Base-by-base conservation (phyloP, 2,888 invertebrate species). In the Autographa pulchrina region DNA sequence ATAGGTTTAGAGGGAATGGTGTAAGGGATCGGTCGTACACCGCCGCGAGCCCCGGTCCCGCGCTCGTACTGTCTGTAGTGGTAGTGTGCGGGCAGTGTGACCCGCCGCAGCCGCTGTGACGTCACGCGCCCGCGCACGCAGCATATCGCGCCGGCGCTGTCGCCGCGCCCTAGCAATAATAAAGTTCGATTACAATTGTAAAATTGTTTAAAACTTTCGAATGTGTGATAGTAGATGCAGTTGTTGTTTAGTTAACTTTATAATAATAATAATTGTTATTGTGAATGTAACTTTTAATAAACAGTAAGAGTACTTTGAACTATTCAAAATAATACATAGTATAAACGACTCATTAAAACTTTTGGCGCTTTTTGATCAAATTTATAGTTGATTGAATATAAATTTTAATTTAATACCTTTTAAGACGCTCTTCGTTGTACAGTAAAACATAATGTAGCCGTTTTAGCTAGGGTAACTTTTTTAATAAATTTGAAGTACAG, bases 141-240 rank as follows among this genome's bases (percentile, higher is more conserved):
- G 87, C 92, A 91, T 91, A 91, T 92, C 92, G 91, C 90, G 91
- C 90, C 90, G 88, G 88, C 78, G 89, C 88, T 90, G 89, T 89
- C 92, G 94, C 93, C 92, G 90, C 92, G 94, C 93, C 92, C 90
- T 95, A 96, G 96, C 96, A 96, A 96, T 96, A 96, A 96, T 93
- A 83, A 92, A 91, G 91, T 94, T 94, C 93, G 92, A 94, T 92
- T 94, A 93, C 93, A 89, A 95, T 93, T 94, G 92, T 94, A 94
- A 94, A 94, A 95, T 95, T 95, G 96, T 96, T 95, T 95, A 94
- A 93, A 95, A 95, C 93, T 94, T 96, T 96, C 95, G 94, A 96
- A 96, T 95, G 96, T 96, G 96, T 96, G 96, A 96, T 96, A 96
- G 96, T 96, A 96, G 96, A 93, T 93, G 96, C 95, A 95, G 96